Evolutionary conservation across 1,140 invertebrate genomes (phyloP), one percentile per base, ranked within the genome.

Genomic region (Drosophila equinoxialis): DNA sequence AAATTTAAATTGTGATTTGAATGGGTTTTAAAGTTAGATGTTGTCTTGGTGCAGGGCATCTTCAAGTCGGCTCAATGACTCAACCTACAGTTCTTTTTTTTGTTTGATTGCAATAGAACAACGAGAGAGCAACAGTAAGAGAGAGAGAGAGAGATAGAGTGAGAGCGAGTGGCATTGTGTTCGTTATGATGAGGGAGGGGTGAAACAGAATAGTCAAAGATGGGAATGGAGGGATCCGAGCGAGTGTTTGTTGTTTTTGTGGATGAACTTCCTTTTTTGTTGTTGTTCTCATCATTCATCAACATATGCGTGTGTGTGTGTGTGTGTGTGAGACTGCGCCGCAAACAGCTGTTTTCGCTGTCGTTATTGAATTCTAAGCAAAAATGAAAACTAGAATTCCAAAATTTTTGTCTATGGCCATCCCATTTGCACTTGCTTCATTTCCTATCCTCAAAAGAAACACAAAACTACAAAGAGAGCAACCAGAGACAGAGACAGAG

Each of bases 301-400:
- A 76, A 76, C 73, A 76, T 70, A 66, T 70, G 74, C 59, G 73
- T 70, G 55, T 51, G 62, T 23, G 10, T 42, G 39, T 45, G 1
- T 58, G 42, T n/a, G n/a, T 45, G 55, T 20, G n/a, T 39, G 37
- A 39, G 37, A 39, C 55, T 59, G 41, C 41, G 51, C 37, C 48
- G 58, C 41, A 45, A 77, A 77, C 75, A 77, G 75, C 75, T 77
- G 75, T 51, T 77, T 77, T 66, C 62, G 68, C 63, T 72, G 39
- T 77, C 75, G 68, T 77, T 74, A 77, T 77, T 71, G 41, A 57
- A 64, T 77, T 65, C 33, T 17, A 51, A 42, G 39, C 35, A 14
- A 54, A 55, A 76, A 62, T 20, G 14, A 59, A 37, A 39, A 51
- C 45, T 68, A 54, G 17, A 59, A n/a, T 45, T 75, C 48, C 45